Evolutionary conservation across 2,113 vertebrate genomes (phyloP).

Genomic region (Lasiurus borealis): DNA sequence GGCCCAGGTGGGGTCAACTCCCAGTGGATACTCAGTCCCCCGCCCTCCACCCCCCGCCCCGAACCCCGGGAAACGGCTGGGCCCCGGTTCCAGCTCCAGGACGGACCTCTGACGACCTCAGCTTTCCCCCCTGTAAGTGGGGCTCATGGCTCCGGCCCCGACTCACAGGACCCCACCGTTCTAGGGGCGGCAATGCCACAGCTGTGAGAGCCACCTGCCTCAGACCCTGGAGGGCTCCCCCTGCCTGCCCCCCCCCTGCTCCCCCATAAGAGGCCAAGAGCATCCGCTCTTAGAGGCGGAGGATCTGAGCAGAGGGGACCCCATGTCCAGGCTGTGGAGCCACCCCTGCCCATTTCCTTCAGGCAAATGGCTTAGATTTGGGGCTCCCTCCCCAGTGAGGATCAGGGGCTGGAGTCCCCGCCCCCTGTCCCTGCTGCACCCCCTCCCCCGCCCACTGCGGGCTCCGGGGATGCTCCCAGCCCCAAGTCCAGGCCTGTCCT

Average conservation of each 20-base stretch:
- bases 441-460: neutral
- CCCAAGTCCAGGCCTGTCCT: neutral
- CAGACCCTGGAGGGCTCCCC: neutral
- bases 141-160: neutral
- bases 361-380: fast-evolving
- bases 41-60: no score
- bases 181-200: fast-evolving
- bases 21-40: neutral
- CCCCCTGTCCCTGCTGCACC: neutral
- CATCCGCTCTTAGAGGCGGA: fast-evolving
- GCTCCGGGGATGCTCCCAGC: neutral
- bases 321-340: neutral
- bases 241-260: neutral
- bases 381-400: no score
- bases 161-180: fast-evolving
- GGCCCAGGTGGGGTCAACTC: neutral
- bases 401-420: fast-evolving
- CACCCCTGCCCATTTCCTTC: neutral
- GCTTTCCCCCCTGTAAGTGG: neutral
- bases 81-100: neutral
- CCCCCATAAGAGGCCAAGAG: neutral
- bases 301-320: neutral
- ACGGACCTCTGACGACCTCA: neutral
- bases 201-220: neutral
- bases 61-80: neutral